Percentiles rank a stretch among this genome's conserved stretches.
These are phyloP conservation scores for Mycetomoellerius zeteki DNA, from an alignment of 1,140 invertebrate species.

Conservation along the genomic window DNA sequence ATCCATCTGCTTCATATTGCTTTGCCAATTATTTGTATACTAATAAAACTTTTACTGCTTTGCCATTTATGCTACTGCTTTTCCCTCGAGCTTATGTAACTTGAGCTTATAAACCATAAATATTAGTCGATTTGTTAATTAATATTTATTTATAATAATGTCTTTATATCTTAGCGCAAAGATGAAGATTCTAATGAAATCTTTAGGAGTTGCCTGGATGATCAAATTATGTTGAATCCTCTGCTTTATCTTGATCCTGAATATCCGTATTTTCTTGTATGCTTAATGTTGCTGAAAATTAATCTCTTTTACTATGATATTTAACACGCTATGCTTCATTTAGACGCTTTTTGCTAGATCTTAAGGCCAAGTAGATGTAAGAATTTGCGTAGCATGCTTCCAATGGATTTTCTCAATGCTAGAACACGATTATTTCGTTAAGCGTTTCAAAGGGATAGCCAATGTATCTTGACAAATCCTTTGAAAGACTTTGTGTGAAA, in stretches of 20 bases:
- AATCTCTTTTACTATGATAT: neutral
- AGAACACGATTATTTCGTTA: neutral
- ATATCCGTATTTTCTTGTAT: neutral
- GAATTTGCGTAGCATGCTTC: conserved; percentile 1
- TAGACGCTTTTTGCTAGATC: conserved; percentile 33
- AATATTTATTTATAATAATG: neutral
- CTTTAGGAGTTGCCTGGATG: neutral
- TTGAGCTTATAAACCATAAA: conserved; percentile 2
- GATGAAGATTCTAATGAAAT: conserved; percentile 4
- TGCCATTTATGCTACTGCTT: conserved; percentile 28
- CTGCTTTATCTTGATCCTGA: neutral
- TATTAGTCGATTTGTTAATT: neutral
- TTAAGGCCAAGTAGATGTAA: conserved; percentile 27
- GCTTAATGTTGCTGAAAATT: neutral
- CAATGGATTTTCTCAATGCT: neutral
- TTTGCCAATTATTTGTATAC: conserved; percentile 39
- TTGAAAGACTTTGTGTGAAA: neutral
- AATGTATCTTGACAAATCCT: neutral
- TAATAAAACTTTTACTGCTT: conserved; percentile 65
- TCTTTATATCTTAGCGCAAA: neutral
- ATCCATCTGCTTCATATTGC: neutral
- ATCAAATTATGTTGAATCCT: neutral
- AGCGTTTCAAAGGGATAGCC: neutral
- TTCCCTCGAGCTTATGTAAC: conserved; percentile 33
- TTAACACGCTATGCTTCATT: conserved; percentile 23